Percentiles rank a stretch among this genome's conserved stretches.
Evolutionary conservation across 2,888 invertebrate species (phyloP).

Genomic region (Amblyteles armatorius): DNA sequence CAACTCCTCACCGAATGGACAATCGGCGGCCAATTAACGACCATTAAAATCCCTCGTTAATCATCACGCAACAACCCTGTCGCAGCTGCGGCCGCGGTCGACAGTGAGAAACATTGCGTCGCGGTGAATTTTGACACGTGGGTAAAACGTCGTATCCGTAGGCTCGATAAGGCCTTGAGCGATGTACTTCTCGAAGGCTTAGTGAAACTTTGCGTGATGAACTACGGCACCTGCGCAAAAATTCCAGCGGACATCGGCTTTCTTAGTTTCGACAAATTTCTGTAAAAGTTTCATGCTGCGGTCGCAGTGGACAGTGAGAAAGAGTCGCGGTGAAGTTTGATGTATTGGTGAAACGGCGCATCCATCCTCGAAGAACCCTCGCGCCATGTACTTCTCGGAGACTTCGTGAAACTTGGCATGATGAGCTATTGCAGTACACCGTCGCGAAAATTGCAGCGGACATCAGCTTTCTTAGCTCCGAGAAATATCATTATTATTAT

Average conservation of each 20-base stretch:
- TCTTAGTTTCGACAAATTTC: background rate
- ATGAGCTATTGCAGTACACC: background rate
- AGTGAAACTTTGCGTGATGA: background rate
- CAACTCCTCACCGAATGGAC: slow-evolving; percentile 51
- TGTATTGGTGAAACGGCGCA: slow-evolving; percentile 35
- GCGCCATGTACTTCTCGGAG: background rate
- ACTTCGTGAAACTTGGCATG: background rate
- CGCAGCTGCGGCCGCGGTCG: slow-evolving; percentile 25
- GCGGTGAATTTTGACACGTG: slow-evolving; percentile 56
- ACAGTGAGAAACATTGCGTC: slow-evolving; percentile 37
- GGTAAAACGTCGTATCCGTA: slow-evolving; percentile 19
- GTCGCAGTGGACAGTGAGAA: slow-evolving; percentile 27
- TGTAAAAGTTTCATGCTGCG: slow-evolving; percentile 1
- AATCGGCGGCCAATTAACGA: slow-evolving; percentile 62
- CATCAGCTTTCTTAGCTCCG: background rate
- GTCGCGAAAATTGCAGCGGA: background rate
- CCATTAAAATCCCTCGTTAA: slow-evolving; percentile 62
- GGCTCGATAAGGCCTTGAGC: background rate
- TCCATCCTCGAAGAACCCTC: background rate
- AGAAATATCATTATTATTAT: background rate
- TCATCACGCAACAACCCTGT: slow-evolving; percentile 49
- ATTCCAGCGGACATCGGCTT: background rate
- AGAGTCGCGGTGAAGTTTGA: slow-evolving; percentile 51
- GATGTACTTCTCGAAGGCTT: background rate
- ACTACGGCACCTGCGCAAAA: background rate